These are phyloP conservation scores for Drosophila arawakana DNA, from an alignment of 1,140 invertebrate genomes.

Conservation along the genomic window DNA sequence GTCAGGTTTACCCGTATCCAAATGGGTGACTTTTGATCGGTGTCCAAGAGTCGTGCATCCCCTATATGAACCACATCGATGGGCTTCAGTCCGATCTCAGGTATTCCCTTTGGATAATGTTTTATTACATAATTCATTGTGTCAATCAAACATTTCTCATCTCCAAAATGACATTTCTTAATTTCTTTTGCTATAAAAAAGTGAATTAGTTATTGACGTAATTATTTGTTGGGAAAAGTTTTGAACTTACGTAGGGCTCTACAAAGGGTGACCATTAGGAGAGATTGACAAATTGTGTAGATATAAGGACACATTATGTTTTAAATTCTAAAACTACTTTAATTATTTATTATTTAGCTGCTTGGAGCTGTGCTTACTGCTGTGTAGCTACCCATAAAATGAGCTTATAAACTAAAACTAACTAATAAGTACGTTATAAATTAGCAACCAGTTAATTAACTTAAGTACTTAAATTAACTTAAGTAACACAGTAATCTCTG, in stretches of 20 bases:
- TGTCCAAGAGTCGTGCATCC: slow-evolving; percentile 34
- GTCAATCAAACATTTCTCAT: slow-evolving; percentile 44
- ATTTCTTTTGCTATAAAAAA: slow-evolving; percentile 42
- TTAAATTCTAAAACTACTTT: not conserved
- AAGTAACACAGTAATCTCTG: too few species aligned
- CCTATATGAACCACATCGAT: slow-evolving; percentile 59
- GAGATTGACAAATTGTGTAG: not conserved
- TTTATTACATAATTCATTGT: slow-evolving; percentile 54
- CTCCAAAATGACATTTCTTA: slow-evolving; percentile 51
- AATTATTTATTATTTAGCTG: not conserved
- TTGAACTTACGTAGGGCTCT: slow-evolving; percentile 18
- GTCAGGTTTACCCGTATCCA: slow-evolving; percentile 31
- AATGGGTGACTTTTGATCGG: not conserved
- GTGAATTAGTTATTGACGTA: not conserved
- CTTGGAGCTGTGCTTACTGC: not conserved
- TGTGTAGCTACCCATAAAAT: too few species aligned
- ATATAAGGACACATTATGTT: not conserved
- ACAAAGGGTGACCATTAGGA: not conserved
- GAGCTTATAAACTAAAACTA: too few species aligned
- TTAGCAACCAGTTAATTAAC: too few species aligned
- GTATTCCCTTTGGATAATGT: slow-evolving; percentile 53
- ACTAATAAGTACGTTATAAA: too few species aligned
- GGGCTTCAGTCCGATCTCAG: slow-evolving; percentile 52
- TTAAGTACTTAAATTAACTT: too few species aligned
- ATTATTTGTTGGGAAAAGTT: not conserved